Conservation (phyloP, 1,140 invertebrate genomes). For the Branchinecta lindahli region DNA sequence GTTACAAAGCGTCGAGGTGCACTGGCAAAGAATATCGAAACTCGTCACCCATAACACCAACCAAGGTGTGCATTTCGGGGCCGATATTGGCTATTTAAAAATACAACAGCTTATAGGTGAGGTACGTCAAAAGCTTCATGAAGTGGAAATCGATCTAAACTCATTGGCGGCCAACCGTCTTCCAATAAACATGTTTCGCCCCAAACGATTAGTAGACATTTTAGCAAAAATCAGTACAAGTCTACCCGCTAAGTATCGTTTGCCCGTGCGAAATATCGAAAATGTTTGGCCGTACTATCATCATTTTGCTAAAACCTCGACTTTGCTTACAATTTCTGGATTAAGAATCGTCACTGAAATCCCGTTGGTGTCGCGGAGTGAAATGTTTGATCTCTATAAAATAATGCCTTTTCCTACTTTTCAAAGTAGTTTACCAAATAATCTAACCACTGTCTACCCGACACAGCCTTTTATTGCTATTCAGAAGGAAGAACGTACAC, state of each 20-base stretch:
- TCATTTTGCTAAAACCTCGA: neutral
- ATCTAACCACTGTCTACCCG: neutral
- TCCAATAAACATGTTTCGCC: neutral
- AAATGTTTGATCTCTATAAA: neutral
- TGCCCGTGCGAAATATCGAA: neutral
- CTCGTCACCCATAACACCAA: neutral
- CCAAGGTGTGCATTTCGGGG: neutral
- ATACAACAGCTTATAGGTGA: neutral
- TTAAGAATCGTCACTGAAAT: neutral
- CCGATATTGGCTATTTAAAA: neutral
- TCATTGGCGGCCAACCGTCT: neutral
- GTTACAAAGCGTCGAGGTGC: neutral
- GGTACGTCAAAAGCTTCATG: neutral
- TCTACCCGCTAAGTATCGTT: neutral
- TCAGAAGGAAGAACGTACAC: neutral
- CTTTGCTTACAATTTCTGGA: neutral
- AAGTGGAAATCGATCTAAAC: neutral
- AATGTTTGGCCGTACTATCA: neutral
- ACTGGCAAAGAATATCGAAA: neutral
- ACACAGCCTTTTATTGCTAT: neutral
- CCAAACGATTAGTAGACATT: neutral
- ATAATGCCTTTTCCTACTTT: neutral
- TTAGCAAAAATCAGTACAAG: neutral
- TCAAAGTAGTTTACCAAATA: neutral
- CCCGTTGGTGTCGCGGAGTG: neutral